Percentiles rank a stretch among this genome's conserved stretches.
Evolutionary conservation across 2,113 vertebrate species (phyloP).

Genomic region (Protomyctophum bolini): DNA sequence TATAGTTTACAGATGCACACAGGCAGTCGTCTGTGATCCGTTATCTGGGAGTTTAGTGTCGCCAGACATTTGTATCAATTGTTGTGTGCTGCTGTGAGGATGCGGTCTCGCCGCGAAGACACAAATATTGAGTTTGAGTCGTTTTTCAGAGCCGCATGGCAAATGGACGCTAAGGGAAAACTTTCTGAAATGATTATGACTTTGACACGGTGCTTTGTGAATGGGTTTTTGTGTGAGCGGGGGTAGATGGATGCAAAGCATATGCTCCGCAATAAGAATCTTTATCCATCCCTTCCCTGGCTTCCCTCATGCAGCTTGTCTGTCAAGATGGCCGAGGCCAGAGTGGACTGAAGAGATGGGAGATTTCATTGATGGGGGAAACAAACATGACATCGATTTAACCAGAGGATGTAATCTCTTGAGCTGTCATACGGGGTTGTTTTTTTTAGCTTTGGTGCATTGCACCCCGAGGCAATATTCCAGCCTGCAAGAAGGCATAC

Average conservation of each 20-base stretch:
- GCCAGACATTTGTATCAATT: too few species aligned
- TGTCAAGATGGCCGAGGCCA: not conserved
- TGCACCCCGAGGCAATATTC: conserved; percentile 47
- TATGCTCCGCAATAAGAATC: conserved; percentile 24
- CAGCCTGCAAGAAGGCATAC: conserved; percentile 28
- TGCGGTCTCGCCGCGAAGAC: too few species aligned
- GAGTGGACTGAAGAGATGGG: conserved; percentile 18
- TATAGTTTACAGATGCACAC: too few species aligned
- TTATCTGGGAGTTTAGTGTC: too few species aligned
- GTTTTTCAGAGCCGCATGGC: too few species aligned
- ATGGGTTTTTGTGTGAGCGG: not conserved
- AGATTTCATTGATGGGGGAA: conserved; percentile 44
- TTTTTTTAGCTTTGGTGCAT: conserved; percentile 47
- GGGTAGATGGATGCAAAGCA: not conserved
- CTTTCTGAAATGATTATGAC: not conserved
- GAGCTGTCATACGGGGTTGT: conserved; percentile 41
- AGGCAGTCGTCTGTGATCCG: too few species aligned
- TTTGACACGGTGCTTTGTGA: not conserved
- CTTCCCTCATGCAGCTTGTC: too few species aligned
- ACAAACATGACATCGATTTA: conserved; percentile 46
- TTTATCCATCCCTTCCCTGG: conserved; percentile 33
- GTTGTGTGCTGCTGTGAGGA: too few species aligned
- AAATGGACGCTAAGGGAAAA: not conserved
- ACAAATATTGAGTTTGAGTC: too few species aligned
- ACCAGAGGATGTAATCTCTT: conserved; percentile 51